phyloP scores from a whole-genome alignment of 2,888 invertebrate species.

The Mylabris sibirica region DNA sequence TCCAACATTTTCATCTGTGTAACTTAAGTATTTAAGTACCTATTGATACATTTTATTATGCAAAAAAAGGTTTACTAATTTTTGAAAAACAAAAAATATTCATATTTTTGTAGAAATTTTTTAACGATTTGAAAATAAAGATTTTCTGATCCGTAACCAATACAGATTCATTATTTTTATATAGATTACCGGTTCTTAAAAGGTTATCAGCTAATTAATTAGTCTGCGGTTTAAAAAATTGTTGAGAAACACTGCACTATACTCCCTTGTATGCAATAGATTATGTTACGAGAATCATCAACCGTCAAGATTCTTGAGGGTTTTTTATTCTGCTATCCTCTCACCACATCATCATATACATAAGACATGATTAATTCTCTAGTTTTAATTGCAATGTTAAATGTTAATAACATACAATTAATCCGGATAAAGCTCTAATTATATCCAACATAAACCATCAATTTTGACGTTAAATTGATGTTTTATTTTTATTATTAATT shows the following conservation, averaged over 20 bases:
- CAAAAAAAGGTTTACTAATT: no score
- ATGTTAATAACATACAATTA: constrained; percentile 49
- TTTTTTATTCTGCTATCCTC: not conserved
- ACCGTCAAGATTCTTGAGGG: not conserved
- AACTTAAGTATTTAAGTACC: no score
- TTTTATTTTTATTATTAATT: constrained; percentile 38
- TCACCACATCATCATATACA: constrained; percentile 25
- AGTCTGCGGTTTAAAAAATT: no score
- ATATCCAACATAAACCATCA: constrained; percentile 34
- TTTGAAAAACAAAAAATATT: no score
- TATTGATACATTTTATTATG: no score
- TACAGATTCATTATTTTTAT: no score
- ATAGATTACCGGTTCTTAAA: no score
- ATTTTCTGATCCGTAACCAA: no score
- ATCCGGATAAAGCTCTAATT: constrained; percentile 33
- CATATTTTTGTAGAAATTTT: no score
- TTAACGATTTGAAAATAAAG: no score
- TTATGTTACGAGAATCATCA: not conserved
- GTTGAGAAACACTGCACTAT: not conserved
- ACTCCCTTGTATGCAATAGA: not conserved
- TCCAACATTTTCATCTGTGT: no score
- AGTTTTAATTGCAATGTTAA: constrained; percentile 43
- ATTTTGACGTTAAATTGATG: constrained; percentile 33
- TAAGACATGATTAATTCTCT: constrained; percentile 38
- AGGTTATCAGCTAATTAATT: no score